phyloP scores from a whole-genome alignment of 2,888 invertebrate genomes.

The Conus canariensis region DNA sequence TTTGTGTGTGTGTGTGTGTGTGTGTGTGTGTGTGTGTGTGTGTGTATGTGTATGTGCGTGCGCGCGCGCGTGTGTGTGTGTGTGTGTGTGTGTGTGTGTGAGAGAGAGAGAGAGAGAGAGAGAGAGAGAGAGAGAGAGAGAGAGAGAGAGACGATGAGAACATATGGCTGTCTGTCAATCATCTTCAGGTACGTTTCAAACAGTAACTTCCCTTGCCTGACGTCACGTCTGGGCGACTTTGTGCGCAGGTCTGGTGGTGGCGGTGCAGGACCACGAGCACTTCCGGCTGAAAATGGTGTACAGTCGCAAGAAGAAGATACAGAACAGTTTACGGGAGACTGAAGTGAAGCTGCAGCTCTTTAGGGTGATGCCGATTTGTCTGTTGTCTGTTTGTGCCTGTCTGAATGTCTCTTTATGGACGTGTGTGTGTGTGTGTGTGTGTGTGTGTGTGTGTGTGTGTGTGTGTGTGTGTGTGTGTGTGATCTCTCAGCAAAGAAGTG shows the following conservation, averaged over 20 bases:
- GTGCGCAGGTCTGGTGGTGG: slow-evolving; percentile 68
- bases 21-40: no score
- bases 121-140: no score
- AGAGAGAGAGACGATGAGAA: no score
- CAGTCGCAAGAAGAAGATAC: slow-evolving; percentile 72
- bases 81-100: no score
- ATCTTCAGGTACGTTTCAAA: no score
- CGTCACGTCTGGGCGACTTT: neutral
- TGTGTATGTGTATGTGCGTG: no score
- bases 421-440: slow-evolving; percentile 8
- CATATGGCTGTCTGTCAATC: no score
- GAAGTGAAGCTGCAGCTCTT: slow-evolving; percentile 70
- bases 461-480: neutral
- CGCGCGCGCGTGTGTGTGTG: no score
- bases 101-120: no score
- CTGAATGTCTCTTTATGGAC: neutral
- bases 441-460: neutral
- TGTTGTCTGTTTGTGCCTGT: slow-evolving; percentile 13
- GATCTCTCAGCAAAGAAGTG: no score
- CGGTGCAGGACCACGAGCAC: slow-evolving; percentile 74
- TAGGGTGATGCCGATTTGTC: slow-evolving; percentile 54
- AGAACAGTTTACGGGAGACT: slow-evolving; percentile 67
- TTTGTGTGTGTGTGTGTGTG: no score
- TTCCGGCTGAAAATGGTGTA: slow-evolving; percentile 73
- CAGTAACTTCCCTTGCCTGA: neutral